Percentiles rank a stretch among this genome's conserved stretches.
Conservation (phyloP, 2,888 invertebrate species). For the Himalopsyche kuldschensis region DNA sequence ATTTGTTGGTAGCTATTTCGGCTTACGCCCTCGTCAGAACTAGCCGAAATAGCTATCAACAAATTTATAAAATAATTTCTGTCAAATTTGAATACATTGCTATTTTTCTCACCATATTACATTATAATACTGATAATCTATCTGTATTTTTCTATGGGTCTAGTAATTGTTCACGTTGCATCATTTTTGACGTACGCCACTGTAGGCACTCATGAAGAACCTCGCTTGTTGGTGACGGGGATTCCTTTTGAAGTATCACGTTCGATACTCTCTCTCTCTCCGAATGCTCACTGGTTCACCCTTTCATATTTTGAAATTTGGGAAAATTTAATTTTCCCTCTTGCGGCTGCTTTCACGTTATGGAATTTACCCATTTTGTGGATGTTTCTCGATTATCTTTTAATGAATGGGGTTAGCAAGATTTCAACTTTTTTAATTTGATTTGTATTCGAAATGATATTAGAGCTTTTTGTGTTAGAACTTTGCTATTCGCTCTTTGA, state of each 20-base stretch:
- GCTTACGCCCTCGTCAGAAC: too few species aligned
- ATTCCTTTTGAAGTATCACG: constrained; percentile 37
- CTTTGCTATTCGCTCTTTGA: not conserved
- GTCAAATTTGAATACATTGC: too few species aligned
- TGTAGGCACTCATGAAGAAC: not conserved
- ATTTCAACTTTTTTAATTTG: not conserved
- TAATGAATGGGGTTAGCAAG: not conserved
- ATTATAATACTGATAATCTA: too few species aligned
- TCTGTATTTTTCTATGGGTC: too few species aligned
- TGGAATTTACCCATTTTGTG: not conserved
- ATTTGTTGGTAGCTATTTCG: too few species aligned
- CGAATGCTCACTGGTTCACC: not conserved
- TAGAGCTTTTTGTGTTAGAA: not conserved
- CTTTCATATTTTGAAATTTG: not conserved
- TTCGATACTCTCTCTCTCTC: constrained; percentile 9
- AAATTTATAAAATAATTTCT: too few species aligned
- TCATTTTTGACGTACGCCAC: not conserved
- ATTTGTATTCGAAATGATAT: not conserved
- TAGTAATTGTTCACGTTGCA: not conserved
- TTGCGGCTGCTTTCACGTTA: not conserved
- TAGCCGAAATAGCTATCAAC: too few species aligned
- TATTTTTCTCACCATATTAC: too few species aligned
- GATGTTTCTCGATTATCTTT: not conserved
- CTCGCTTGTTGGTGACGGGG: constrained; percentile 33
- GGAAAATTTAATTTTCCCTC: not conserved